Evolutionary conservation across 2,888 invertebrate genomes (phyloP), one percentile per base, ranked within the genome.

Genomic region (Scaptomyza reducta): DNA sequence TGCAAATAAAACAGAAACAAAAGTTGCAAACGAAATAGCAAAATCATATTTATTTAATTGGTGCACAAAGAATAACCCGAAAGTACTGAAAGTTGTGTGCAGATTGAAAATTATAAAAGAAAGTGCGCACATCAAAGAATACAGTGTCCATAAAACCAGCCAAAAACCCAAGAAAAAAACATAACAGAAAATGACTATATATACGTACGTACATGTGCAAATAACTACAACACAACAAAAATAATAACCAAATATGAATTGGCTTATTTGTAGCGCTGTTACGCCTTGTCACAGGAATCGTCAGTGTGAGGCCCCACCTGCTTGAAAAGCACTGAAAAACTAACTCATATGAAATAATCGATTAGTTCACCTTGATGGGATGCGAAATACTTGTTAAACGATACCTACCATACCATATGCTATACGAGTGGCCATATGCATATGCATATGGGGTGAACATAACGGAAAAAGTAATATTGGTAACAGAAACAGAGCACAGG

Each of bases 1-100:
- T 95, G 94, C 91, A 95, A 95, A 91, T 90, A 90, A 90, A 87
- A 70, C 68, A 75, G 54, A 70, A 77, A 65, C 58, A 64, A 64
- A 73, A 55, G 65, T 62, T 69, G 56, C 72, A 73, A 82, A 82
- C 51, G 59, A 67, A 62, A 61, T 44, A 67, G 7, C 25, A 25
- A 67, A 64, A 70, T 54, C 47, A 59, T 51, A 63, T 51, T 66
- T 70, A 42, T 42, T 31, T 66, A 59, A 13, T 31, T 66, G 66
- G 49, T 56, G 54, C 44, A 54, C 45, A 41, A 38, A 38, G n/a
- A n/a, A 6, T 9, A 14, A 14, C 14, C 6, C 14, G 14, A 14
- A 31, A 42, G 59, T 47, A 25, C 25, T 45, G 41, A 51, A 45
- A 56, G 38, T 70, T 49, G 31, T 50, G 74, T 73, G 75, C 74